A percentile compares a stretch with the other conserved stretches of the same genome.
phyloP scores from a whole-genome alignment of 1,140 invertebrate genomes.

The Zaprionus lachaisei region DNA sequence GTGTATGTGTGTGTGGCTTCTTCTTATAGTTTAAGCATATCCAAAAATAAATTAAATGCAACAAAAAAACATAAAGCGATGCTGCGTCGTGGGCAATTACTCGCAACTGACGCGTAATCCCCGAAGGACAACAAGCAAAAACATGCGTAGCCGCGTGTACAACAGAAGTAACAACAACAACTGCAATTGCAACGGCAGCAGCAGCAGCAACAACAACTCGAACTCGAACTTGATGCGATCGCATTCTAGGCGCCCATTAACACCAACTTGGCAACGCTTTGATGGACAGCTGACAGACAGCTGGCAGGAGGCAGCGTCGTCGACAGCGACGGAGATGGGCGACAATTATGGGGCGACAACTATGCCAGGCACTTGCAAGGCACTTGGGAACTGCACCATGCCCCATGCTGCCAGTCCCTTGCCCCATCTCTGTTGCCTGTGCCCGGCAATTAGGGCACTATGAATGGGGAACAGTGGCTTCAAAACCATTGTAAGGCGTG shows the following conservation, averaged over 20 bases:
- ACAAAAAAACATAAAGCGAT: constrained; percentile 44
- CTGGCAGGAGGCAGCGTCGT: constrained; percentile 62
- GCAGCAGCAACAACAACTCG: constrained; percentile 4
- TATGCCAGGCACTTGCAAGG: constrained; percentile 60
- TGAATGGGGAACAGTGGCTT: constrained; percentile 59
- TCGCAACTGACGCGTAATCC: constrained; percentile 77
- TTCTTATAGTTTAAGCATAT: constrained; percentile 77
- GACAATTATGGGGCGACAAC: constrained; percentile 80
- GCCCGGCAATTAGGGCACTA: constrained; percentile 44
- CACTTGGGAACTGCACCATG: constrained; percentile 55
- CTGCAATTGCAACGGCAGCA: background rate
- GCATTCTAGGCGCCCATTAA: constrained; percentile 81
- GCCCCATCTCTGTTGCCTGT: background rate
- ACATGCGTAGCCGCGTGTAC: constrained; percentile 75
- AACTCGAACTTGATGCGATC: constrained; percentile 28
- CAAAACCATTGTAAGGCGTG: constrained; percentile 12
- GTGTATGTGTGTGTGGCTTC: constrained; percentile 53
- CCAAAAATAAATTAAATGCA: constrained; percentile 81
- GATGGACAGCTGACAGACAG: constrained; percentile 81
- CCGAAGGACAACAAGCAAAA: constrained; percentile 82
- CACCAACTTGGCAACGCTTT: constrained; percentile 79
- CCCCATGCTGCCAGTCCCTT: background rate
- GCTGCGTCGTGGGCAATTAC: constrained; percentile 62
- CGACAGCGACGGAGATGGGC: constrained; percentile 26
- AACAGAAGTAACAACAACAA: constrained; percentile 40